Percentiles rank a stretch among this genome's conserved stretches.
These are phyloP conservation scores for Mugil cephalus DNA, from an alignment of 2,113 vertebrate genomes.

Conservation along the genomic window DNA sequence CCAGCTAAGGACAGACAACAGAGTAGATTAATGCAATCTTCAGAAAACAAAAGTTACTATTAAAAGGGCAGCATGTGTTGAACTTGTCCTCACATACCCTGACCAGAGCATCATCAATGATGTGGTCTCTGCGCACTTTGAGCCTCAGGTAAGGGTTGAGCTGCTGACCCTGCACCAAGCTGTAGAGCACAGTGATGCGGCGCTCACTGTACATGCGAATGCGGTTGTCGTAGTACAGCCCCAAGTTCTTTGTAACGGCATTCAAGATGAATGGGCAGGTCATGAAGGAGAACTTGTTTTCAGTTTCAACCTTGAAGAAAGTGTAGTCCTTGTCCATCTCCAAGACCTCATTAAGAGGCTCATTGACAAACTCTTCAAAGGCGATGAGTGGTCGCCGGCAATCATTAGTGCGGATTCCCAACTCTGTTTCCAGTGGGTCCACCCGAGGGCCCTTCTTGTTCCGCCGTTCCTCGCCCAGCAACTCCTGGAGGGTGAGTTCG, in stretches of 20 bases:
- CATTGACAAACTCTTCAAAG: slow-evolving; percentile 98
- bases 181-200: slow-evolving; percentile 98
- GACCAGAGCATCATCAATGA: slow-evolving; percentile 97
- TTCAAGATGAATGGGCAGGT: slow-evolving; percentile 98
- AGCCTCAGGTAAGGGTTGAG: slow-evolving; percentile 96
- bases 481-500: slow-evolving; percentile 96
- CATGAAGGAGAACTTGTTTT: slow-evolving; percentile 99
- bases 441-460: slow-evolving; percentile 97
- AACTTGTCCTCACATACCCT: slow-evolving; percentile 86
- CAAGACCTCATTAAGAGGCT: slow-evolving; percentile 97
- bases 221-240: slow-evolving; percentile 98
- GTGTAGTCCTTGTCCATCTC: slow-evolving; percentile 99
- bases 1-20: slow-evolving; percentile 76
- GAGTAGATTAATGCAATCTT: no score
- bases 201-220: slow-evolving; percentile 99
- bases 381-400: slow-evolving; percentile 94
- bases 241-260: slow-evolving; percentile 98
- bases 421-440: slow-evolving; percentile 96
- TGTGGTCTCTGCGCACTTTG: slow-evolving; percentile 96
- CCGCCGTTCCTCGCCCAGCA: slow-evolving; percentile 94
- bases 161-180: slow-evolving; percentile 97
- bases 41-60: not conserved
- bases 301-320: slow-evolving; percentile 99
- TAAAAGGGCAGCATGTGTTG: not conserved
- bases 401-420: slow-evolving; percentile 95